Evolutionary conservation across 2,888 invertebrate genomes (phyloP).

Genomic region (Prostheceraeus crozeri): DNA sequence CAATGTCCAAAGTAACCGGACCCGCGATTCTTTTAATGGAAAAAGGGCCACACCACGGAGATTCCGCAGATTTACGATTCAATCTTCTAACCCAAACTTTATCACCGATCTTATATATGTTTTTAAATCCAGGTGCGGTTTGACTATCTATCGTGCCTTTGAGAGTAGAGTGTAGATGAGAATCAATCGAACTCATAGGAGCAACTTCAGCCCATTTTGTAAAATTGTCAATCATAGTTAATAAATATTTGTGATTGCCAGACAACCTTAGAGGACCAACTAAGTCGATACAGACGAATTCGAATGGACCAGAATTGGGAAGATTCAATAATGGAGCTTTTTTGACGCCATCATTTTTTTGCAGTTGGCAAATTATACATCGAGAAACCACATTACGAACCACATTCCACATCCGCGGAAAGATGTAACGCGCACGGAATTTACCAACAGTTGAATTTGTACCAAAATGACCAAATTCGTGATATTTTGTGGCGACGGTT

Average conservation of each 20-base stretch:
- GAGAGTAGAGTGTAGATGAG: background rate
- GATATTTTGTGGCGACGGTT: constrained; percentile 10
- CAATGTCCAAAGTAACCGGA: constrained; percentile 5
- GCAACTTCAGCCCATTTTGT: constrained; percentile 27
- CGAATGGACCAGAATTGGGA: constrained; percentile 25
- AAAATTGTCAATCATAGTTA: constrained; percentile 1
- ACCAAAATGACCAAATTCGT: constrained; percentile 14
- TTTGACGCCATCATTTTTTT: background rate
- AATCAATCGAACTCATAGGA: constrained; percentile 1
- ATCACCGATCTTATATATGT: background rate
- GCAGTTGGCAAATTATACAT: no score
- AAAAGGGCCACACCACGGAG: background rate
- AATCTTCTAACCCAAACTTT: constrained; percentile 7
- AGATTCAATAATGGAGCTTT: no score
- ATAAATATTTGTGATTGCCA: background rate
- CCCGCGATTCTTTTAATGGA: background rate
- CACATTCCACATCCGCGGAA: constrained; percentile 1
- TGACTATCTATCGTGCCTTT: background rate
- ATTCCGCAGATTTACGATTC: background rate
- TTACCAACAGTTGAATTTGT: constrained; percentile 5
- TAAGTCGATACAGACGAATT: constrained; percentile 12
- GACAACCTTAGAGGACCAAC: constrained; percentile 1
- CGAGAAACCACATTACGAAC: no score
- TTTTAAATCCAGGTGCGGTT: background rate
- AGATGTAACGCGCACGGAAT: constrained; percentile 1